Conservation (phyloP, 2,888 invertebrate genomes). For the Muschampia plurimacula region DNA sequence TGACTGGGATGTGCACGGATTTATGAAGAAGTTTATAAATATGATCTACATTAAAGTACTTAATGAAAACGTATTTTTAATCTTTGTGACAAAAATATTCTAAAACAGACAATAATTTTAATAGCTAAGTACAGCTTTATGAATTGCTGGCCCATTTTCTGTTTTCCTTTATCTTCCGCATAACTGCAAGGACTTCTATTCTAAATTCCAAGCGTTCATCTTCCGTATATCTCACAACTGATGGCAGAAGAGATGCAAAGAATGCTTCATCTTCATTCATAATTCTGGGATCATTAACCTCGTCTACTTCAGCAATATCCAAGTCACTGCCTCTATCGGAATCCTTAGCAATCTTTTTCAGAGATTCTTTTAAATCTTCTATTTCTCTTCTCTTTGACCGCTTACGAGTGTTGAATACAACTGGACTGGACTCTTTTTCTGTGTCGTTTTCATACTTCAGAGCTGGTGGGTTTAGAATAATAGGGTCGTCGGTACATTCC, state of each 20-base stretch:
- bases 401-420: slow-evolving; percentile 47
- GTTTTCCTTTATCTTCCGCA: slow-evolving; percentile 71
- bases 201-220: slow-evolving; percentile 76
- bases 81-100: too few species aligned
- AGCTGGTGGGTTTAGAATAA: slow-evolving; percentile 39
- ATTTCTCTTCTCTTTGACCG: slow-evolving; percentile 50
- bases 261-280: slow-evolving; percentile 83
- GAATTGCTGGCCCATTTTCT: slow-evolving; percentile 53
- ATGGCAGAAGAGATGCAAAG: slow-evolving; percentile 75
- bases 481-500: slow-evolving; percentile 47
- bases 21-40: too few species aligned
- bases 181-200: slow-evolving; percentile 71
- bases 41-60: too few species aligned
- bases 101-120: background rate
- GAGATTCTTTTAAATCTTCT: slow-evolving; percentile 27
- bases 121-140: background rate
- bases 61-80: too few species aligned
- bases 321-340: slow-evolving; percentile 49
- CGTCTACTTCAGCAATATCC: slow-evolving; percentile 63
- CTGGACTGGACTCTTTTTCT: slow-evolving; percentile 40
- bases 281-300: slow-evolving; percentile 63
- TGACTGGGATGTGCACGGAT: too few species aligned
- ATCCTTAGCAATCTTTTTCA: slow-evolving; percentile 35
- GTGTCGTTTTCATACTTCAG: slow-evolving; percentile 43
- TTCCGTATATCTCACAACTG: slow-evolving; percentile 73